These are phyloP conservation scores for Aphidius ervi DNA, from an alignment of 1,140 invertebrate genomes.

Conservation along the genomic window DNA sequence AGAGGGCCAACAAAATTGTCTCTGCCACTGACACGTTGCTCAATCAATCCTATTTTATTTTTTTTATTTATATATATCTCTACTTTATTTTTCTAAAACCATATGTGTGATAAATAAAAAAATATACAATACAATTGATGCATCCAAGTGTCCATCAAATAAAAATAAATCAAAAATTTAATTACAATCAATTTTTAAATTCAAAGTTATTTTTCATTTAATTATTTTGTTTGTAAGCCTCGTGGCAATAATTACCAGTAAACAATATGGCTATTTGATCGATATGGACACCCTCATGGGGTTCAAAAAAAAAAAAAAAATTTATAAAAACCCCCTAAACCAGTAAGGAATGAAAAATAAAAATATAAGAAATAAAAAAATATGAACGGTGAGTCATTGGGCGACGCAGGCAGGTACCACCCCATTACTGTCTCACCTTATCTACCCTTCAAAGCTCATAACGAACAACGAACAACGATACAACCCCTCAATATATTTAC, in stretches of 20 bases:
- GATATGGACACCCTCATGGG: constrained; percentile 26
- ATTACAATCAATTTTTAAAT: too few relatives aligned
- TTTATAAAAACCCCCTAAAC: constrained; percentile 2
- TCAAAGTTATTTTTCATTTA: too few relatives aligned
- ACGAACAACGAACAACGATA: neutral
- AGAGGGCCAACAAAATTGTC: constrained; percentile 8
- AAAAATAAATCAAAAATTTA: too few relatives aligned
- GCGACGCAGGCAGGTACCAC: constrained; percentile 24
- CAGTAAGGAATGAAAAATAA: constrained; percentile 14
- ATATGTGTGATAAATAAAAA: too few relatives aligned
- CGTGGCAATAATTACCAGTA: constrained; percentile 30
- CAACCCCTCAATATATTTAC: constrained; percentile 1
- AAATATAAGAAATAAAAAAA: constrained; percentile 8
- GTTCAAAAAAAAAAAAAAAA: too few relatives aligned
- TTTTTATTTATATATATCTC: too few relatives aligned
- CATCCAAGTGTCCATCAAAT: too few relatives aligned
- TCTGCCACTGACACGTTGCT: constrained; percentile 17
- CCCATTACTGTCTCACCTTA: constrained; percentile 30
- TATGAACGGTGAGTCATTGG: constrained; percentile 32
- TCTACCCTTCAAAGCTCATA: constrained; percentile 25
- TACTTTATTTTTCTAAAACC: too few relatives aligned
- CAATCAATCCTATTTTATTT: constrained; percentile 10
- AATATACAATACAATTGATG: too few relatives aligned
- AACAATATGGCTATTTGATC: constrained; percentile 41
- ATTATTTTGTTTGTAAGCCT: constrained; percentile 1